Evolutionary conservation across 2,888 invertebrate genomes (phyloP).

Genomic region (Dermolepida albohirtum): DNA sequence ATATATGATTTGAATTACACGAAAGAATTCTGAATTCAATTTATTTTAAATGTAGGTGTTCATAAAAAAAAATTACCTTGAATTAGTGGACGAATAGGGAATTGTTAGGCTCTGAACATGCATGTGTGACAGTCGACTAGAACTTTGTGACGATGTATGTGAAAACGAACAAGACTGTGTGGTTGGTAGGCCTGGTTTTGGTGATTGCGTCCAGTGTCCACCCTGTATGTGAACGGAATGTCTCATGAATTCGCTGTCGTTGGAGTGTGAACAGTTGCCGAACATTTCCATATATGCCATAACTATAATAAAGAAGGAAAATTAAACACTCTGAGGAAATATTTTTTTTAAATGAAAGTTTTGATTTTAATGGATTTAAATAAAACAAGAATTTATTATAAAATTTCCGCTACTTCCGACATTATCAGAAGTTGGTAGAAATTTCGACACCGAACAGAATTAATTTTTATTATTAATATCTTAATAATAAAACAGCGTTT

Average conservation of each 20-base stretch:
- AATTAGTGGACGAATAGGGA: conserved; percentile 46
- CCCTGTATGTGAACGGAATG: conserved; percentile 82
- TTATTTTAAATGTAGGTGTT: too few species aligned
- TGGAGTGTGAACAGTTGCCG: conserved; percentile 87
- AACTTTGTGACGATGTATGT: conserved; percentile 57
- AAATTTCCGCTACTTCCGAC: too few species aligned
- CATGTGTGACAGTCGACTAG: conserved; percentile 57
- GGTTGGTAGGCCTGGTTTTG: conserved; percentile 64
- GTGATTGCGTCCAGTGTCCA: conserved; percentile 56
- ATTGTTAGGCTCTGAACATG: conserved; percentile 56
- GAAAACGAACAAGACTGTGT: conserved; percentile 72
- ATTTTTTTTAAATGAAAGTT: not conserved
- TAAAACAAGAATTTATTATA: too few species aligned
- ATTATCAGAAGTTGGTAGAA: too few species aligned
- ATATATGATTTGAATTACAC: too few species aligned
- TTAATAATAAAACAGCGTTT: too few species aligned
- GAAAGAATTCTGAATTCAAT: too few species aligned
- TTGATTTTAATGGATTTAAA: too few species aligned
- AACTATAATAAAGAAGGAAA: conserved; percentile 68
- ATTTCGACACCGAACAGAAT: too few species aligned
- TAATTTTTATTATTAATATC: too few species aligned
- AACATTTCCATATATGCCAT: conserved; percentile 98
- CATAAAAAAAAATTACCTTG: conserved; percentile 43
- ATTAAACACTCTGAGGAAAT: not conserved
- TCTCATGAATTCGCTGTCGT: conserved; percentile 82